Percentiles rank a stretch among this genome's conserved stretches.
These are phyloP conservation scores for Caradrina kadenii DNA, from an alignment of 2,888 invertebrate species.

Conservation along the genomic window DNA sequence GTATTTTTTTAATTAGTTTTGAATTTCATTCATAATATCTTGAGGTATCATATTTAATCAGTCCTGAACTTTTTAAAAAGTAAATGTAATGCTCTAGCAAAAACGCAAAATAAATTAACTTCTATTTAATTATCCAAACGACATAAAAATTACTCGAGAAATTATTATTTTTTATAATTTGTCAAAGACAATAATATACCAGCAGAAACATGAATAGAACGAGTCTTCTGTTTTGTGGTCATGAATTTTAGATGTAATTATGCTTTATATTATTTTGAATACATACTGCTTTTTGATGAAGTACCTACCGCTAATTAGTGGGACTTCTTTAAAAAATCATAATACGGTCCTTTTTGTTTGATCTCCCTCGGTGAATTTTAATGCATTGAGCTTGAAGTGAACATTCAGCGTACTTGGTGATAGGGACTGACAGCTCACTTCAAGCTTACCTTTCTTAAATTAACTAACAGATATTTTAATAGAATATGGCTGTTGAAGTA, in stretches of 20 bases:
- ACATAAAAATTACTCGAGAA: constrained; percentile 7
- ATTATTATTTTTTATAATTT: constrained; percentile 23
- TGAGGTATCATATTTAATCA: too few relatives aligned
- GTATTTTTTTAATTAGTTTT: too few relatives aligned
- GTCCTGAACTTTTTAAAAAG: background rate
- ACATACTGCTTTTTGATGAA: constrained; percentile 10
- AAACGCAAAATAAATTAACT: constrained; percentile 17
- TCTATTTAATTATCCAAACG: constrained; percentile 15
- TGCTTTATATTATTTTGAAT: constrained; percentile 2
- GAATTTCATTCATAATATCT: too few relatives aligned
- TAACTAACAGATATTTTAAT: too few relatives aligned
- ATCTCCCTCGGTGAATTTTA: too few relatives aligned
- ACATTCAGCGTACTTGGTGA: too few relatives aligned
- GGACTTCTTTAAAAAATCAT: background rate
- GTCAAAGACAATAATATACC: constrained; percentile 14
- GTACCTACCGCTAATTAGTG: background rate
- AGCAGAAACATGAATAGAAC: constrained; percentile 8
- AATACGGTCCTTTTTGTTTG: too few relatives aligned
- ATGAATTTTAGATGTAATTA: constrained; percentile 8
- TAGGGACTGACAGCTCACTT: too few relatives aligned
- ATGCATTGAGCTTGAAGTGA: too few relatives aligned
- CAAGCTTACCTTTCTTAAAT: too few relatives aligned
- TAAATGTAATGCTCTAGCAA: background rate
- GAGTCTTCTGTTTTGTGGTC: constrained; percentile 7
- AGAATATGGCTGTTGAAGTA: too few relatives aligned